Percentiles rank a stretch among this genome's conserved stretches.
phyloP scores from a whole-genome alignment of 2,113 vertebrate species.

The Microcebus tavaratra region DNA sequence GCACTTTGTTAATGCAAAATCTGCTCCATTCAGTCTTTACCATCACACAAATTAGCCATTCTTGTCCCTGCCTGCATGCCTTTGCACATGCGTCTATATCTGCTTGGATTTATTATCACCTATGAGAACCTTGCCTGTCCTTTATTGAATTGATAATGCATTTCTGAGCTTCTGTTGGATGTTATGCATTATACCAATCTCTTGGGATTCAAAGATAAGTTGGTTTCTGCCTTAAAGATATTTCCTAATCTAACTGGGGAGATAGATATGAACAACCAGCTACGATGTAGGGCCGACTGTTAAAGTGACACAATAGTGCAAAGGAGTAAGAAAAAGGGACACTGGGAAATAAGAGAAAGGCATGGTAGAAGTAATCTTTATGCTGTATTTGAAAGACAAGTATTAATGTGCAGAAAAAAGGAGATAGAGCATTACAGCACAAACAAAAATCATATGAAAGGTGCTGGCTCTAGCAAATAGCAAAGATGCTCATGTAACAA shows the following conservation, averaged over 20 bases:
- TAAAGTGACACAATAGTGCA: background rate
- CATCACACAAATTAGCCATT: background rate
- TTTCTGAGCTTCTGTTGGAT: background rate
- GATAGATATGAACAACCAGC: background rate
- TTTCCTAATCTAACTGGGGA: slow-evolving; percentile 21
- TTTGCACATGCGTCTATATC: background rate
- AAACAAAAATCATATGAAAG: background rate
- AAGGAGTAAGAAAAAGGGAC: background rate
- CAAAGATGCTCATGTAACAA: background rate
- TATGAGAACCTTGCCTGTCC: background rate
- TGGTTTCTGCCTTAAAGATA: slow-evolving; percentile 21
- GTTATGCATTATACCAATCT: background rate
- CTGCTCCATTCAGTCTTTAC: background rate
- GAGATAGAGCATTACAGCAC: background rate
- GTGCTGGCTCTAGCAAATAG: background rate
- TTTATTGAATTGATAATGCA: background rate
- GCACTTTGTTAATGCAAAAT: background rate
- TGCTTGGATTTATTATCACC: background rate
- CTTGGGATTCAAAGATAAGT: slow-evolving; percentile 17
- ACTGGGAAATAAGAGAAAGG: background rate
- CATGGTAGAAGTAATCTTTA: background rate
- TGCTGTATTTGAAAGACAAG: background rate
- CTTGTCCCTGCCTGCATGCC: background rate
- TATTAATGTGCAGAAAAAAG: background rate
- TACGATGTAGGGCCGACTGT: background rate